These are phyloP conservation scores for Chlorops oryzae DNA, from an alignment of 1,140 invertebrate genomes.

Conservation along the genomic window DNA sequence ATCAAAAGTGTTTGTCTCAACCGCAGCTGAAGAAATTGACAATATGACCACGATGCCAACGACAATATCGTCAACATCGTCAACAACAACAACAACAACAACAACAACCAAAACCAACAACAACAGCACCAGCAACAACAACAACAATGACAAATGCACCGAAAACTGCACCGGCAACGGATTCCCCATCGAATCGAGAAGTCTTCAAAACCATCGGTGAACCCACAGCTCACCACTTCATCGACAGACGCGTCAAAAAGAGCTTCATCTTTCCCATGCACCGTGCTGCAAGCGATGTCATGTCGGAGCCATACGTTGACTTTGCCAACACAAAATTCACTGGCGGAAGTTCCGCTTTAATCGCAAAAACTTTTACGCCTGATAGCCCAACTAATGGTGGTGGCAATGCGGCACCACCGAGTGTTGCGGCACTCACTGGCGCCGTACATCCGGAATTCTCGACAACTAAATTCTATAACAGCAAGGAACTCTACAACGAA, in stretches of 20 bases:
- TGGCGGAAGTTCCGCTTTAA: no score
- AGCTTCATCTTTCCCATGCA: constrained; percentile 40
- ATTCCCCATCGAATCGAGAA: neutral
- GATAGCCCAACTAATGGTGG: no score
- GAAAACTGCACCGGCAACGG: neutral
- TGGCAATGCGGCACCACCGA: neutral
- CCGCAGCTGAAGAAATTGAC: neutral
- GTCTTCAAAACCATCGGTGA: neutral
- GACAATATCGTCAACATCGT: neutral
- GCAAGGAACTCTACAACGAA: constrained; percentile 46
- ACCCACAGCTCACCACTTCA: constrained; percentile 17
- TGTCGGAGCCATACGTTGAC: constrained; percentile 34
- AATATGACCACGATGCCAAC: constrained; percentile 14
- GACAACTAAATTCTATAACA: constrained; percentile 47
- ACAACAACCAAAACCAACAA: neutral
- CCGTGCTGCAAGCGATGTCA: constrained; percentile 33
- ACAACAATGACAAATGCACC: constrained; percentile 14
- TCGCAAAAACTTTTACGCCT: no score
- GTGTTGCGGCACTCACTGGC: constrained; percentile 1
- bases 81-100: constrained; percentile 6
- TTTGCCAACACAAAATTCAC: constrained; percentile 45
- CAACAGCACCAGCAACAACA: neutral
- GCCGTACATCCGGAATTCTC: constrained; percentile 42
- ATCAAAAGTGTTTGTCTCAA: neutral
- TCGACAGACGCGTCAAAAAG: constrained; percentile 43